Percentiles rank a stretch among this genome's conserved stretches.
These are phyloP conservation scores for Philopotamus ludificatus DNA, from an alignment of 1,140 invertebrate species.

Conservation along the genomic window DNA sequence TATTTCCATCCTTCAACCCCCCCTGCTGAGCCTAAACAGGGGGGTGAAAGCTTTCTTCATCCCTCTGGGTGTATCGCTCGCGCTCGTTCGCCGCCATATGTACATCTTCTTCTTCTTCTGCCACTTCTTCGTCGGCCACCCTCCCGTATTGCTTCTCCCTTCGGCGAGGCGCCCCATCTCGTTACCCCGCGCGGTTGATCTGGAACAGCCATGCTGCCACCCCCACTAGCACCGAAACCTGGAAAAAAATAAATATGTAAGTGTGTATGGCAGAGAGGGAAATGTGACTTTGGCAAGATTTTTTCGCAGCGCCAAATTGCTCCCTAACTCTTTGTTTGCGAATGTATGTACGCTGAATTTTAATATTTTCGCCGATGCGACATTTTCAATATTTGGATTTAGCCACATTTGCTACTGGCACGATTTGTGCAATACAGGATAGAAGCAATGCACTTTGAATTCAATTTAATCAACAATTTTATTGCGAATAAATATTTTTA, in stretches of 20 bases:
- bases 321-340: background rate
- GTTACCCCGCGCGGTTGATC: conserved; percentile 36
- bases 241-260: conserved; percentile 20
- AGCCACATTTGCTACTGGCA: too few relatives aligned
- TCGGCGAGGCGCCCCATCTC: conserved; percentile 21
- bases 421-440: too few relatives aligned
- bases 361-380: too few relatives aligned
- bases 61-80: conserved; percentile 9
- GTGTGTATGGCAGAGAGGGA: conserved; percentile 3
- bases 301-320: conserved; percentile 14
- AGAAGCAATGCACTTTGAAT: too few relatives aligned
- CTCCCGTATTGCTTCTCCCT: conserved; percentile 21
- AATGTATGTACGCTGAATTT: background rate
- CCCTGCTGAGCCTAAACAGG: background rate
- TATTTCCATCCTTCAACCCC: conserved; percentile 26
- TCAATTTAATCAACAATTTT: too few relatives aligned
- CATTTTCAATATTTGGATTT: too few relatives aligned
- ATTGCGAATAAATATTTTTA: too few relatives aligned
- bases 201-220: conserved; percentile 31
- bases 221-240: conserved; percentile 17
- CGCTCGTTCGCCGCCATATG: conserved; percentile 15
- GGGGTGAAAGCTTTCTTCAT: conserved; percentile 13
- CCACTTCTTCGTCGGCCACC: conserved; percentile 17
- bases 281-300: conserved; percentile 25
- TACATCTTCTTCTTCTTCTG: background rate